A percentile compares a stretch with the other conserved stretches of the same genome.
phyloP scores from a whole-genome alignment of 2,797 vertebrate genomes.

The Cetoscarus ocellatus region DNA sequence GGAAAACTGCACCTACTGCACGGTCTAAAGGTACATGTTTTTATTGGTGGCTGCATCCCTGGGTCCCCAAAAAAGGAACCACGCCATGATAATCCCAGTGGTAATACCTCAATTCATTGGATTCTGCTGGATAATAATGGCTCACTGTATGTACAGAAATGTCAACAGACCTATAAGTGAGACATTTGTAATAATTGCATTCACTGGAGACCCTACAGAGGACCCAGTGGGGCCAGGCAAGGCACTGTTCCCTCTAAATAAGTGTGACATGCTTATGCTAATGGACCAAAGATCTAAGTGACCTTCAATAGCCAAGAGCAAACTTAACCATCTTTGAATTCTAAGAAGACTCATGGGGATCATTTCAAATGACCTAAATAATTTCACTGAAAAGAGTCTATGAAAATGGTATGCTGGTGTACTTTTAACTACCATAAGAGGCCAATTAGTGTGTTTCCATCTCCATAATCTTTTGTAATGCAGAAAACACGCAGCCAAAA shows the following conservation, averaged over 20 bases:
- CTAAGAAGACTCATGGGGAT: conserved; percentile 71
- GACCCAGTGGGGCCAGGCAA: conserved; percentile 49
- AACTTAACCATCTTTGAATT: conserved; percentile 73
- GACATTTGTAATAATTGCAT: conserved; percentile 62
- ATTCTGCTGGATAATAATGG: conserved; percentile 51
- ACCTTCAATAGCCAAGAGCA: conserved; percentile 75
- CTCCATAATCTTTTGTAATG: conserved; percentile 68
- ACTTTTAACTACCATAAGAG: conserved; percentile 65
- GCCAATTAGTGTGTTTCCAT: conserved; percentile 68
- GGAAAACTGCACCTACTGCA: conserved; percentile 29
- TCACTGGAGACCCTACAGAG: conserved; percentile 61
- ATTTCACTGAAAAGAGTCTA: conserved; percentile 56
- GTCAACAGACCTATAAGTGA: conserved; percentile 49
- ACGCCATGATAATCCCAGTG: conserved; percentile 54
- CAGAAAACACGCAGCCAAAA: conserved; percentile 55
- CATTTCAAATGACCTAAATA: conserved; percentile 77
- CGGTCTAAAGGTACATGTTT: conserved; percentile 45
- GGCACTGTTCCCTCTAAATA: conserved; percentile 49
- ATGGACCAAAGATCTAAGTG: conserved; percentile 71
- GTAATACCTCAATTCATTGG: conserved; percentile 53
- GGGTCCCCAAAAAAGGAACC: conserved; percentile 46
- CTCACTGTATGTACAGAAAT: conserved; percentile 57
- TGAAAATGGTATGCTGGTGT: conserved; percentile 47
- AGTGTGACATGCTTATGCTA: conserved; percentile 70
- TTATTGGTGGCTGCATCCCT: conserved; percentile 39